These are phyloP conservation scores for Apodemia zela DNA, from an alignment of 2,888 invertebrate genomes.

Conservation along the genomic window DNA sequence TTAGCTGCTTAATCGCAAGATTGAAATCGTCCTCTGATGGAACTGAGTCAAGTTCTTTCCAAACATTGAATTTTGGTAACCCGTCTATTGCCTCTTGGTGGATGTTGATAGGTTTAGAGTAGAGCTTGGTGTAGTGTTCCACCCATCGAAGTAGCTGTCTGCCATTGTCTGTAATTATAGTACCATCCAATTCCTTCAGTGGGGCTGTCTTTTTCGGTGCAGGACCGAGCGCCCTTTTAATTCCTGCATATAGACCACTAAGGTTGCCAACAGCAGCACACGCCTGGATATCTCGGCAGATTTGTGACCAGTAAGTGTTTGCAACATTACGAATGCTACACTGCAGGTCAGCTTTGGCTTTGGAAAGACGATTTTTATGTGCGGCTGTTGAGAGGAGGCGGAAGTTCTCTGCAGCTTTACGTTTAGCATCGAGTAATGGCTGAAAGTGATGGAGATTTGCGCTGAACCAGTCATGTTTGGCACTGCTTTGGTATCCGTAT, in stretches of 20 bases:
- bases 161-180: conserved; percentile 14
- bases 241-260: conserved; percentile 22
- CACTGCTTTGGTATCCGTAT: too few relatives aligned
- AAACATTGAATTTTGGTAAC: background rate
- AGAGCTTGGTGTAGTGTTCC: conserved; percentile 16
- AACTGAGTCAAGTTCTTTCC: background rate
- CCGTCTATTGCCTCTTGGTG: too few relatives aligned
- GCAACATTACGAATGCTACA: too few relatives aligned
- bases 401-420: too few relatives aligned
- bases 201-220: conserved; percentile 23
- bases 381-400: too few relatives aligned
- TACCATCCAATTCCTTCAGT: conserved; percentile 22
- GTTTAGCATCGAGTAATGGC: too few relatives aligned
- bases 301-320: too few relatives aligned
- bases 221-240: conserved; percentile 25
- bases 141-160: conserved; percentile 7
- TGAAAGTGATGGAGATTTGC: too few relatives aligned
- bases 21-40: background rate
- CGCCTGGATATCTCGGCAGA: background rate
- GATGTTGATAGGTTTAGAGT: too few relatives aligned
- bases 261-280: conserved; percentile 17
- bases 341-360: too few relatives aligned
- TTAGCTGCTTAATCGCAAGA: background rate
- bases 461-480: too few relatives aligned
- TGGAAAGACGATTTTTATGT: too few relatives aligned